A percentile compares a stretch with the other conserved stretches of the same genome.
phyloP scores from a whole-genome alignment of 2,888 invertebrate species.

The Phorcus lineatus region DNA sequence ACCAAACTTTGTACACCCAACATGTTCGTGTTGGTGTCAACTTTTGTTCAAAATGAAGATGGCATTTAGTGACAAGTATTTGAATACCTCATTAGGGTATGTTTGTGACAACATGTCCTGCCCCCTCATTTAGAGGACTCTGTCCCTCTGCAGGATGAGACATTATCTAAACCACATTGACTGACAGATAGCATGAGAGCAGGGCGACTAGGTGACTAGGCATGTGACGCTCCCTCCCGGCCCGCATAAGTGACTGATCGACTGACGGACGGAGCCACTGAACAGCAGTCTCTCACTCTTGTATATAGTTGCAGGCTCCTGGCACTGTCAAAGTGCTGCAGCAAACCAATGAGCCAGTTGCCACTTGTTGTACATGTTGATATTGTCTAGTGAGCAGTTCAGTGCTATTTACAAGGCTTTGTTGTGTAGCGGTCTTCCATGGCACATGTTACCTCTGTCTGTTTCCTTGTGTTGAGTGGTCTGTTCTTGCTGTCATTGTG shows the following conservation, averaged over 20 bases:
- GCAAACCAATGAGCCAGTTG: too few relatives aligned
- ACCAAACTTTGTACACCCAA: conserved; percentile 8
- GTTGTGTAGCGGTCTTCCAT: conserved; percentile 17
- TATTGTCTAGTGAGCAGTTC: conserved; percentile 13
- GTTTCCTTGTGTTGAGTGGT: not conserved
- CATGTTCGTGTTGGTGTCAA: not conserved
- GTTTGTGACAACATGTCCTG: not conserved
- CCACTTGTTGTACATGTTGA: not conserved
- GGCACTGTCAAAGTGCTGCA: too few relatives aligned
- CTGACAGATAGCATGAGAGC: too few relatives aligned
- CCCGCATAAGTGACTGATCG: too few relatives aligned
- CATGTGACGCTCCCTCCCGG: too few relatives aligned
- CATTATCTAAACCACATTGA: too few relatives aligned
- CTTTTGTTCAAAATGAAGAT: not conserved
- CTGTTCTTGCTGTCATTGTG: too few relatives aligned
- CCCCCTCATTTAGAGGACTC: not conserved
- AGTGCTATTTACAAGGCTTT: conserved; percentile 9
- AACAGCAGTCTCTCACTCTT: too few relatives aligned
- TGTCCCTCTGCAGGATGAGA: not conserved
- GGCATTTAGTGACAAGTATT: conserved; percentile 7
- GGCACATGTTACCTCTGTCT: conserved; percentile 1
- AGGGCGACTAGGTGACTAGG: too few relatives aligned
- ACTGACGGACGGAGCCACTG: too few relatives aligned
- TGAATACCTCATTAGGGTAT: not conserved
- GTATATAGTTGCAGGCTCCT: too few relatives aligned